Base-by-base conservation (phyloP, 1,140 invertebrate genomes). In the Lucilia sericata region DNA sequence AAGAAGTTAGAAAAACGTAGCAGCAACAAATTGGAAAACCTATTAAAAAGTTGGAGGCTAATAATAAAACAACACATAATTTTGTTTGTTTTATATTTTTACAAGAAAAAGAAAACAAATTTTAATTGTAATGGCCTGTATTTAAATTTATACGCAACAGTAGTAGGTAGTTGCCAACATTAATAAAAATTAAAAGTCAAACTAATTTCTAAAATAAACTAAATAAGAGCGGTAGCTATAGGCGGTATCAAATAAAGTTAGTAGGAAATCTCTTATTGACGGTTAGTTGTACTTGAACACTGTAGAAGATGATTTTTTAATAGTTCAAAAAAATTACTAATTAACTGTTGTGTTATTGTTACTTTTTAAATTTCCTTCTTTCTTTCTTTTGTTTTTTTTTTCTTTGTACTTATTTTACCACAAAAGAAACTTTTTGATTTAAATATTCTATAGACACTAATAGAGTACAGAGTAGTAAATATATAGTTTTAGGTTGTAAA, bases 251-350 rank as follows among this genome's bases (percentile, higher is more conserved):
- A n/a, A 60, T 17, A 17, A 60, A 60, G 17, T 14, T 42, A 5
- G 42, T 42, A 42, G 42, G 7, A 42, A 42, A 42, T 42, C 42
- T 42, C 42, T 42, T 10, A 42, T 42, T 7, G 42, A 8, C 5
- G 42, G 10, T 42, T 42, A 42, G 19, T 25, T 10, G 4, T 70
- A 21, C 21, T 21, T 70, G 19, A 3, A 42, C 30, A 76, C 74
- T 42, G 36, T 42, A 19, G 42, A 80, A 49, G 47, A 80, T 80
- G 76, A 80, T 49, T 80, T 80, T 70, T 80, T 80, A 80, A 80
- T 80, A 80, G 76, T 80, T 80, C 19, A 80, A 80, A 49, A 36
- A 42, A 42, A 80, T 51, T 80, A 80, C 76, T 80, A 80, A 80
- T 80, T 80, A 80, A 80, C 76, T 49, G 76, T 80, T 51, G 42